Evolutionary conservation across 2,888 invertebrate species (phyloP).

Genomic region (Euspilapteryx auroguttella): DNA sequence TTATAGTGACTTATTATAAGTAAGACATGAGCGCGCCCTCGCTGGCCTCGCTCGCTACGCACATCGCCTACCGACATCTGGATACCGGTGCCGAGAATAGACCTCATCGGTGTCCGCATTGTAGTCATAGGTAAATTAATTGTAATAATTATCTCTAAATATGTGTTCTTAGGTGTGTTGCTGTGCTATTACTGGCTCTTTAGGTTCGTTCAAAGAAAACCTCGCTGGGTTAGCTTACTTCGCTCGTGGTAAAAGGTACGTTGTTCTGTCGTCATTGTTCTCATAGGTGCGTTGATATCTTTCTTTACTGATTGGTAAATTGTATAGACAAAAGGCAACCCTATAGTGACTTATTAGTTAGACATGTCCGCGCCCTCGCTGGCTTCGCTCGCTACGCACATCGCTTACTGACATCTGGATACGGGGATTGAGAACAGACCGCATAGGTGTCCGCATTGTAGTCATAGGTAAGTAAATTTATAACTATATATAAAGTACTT

Average conservation of each 20-base stretch:
- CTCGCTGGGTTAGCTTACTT: too few species aligned
- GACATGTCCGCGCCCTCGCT: slow-evolving; percentile 88
- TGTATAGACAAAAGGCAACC: too few species aligned
- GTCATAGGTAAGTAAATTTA: slow-evolving; percentile 20
- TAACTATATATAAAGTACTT: too few species aligned
- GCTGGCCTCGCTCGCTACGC: slow-evolving; percentile 73
- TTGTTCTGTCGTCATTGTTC: slow-evolving; percentile 83
- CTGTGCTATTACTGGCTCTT: too few species aligned
- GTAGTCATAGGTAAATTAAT: slow-evolving; percentile 19
- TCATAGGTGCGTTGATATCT: slow-evolving; percentile 89
- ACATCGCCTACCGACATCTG: slow-evolving; percentile 79
- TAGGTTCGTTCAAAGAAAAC: too few species aligned
- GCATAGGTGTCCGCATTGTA: slow-evolving; percentile 50
- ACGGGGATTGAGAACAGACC: slow-evolving; percentile 52
- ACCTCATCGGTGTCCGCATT: slow-evolving; percentile 53
- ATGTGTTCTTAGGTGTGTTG: too few species aligned
- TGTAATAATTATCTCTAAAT: too few species aligned
- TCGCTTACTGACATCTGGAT: slow-evolving; percentile 73
- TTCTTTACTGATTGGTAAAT: too few species aligned
- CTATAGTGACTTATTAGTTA: too few species aligned
- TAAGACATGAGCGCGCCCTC: slow-evolving; percentile 91
- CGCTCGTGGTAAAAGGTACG: too few species aligned
- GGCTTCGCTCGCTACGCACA: slow-evolving; percentile 75
- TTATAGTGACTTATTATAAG: too few species aligned
- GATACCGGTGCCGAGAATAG: slow-evolving; percentile 50